phyloP scores from a whole-genome alignment of 1,140 invertebrate genomes.

The Brachionus angularis region DNA sequence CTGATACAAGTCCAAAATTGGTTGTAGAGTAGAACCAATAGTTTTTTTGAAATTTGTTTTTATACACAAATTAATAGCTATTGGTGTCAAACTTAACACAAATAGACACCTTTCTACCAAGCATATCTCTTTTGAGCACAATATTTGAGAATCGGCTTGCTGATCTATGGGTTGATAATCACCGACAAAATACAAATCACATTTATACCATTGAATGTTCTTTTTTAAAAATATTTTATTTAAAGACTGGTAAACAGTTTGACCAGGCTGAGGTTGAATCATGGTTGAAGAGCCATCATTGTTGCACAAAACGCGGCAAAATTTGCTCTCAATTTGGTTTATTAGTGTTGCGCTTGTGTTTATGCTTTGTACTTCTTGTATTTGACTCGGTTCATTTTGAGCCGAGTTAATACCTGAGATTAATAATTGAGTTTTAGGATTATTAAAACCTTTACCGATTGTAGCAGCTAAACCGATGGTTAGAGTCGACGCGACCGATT shows the following conservation, averaged over 20 bases:
- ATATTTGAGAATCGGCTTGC: background rate
- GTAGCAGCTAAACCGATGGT: no score
- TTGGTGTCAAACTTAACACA: constrained; percentile 18
- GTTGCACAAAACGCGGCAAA: constrained; percentile 31
- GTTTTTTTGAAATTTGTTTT: constrained; percentile 31
- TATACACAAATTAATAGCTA: constrained; percentile 36
- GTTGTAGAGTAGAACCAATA: background rate
- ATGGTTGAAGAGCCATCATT: constrained; percentile 40
- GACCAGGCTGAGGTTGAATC: constrained; percentile 15
- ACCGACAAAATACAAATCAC: constrained; percentile 29
- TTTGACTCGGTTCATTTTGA: background rate
- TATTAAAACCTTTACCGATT: no score
- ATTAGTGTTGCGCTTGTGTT: background rate
- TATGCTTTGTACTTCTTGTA: no score
- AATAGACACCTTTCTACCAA: constrained; percentile 24
- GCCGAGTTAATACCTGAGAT: background rate
- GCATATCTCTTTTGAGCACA: constrained; percentile 27
- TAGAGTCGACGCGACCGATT: no score
- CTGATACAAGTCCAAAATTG: constrained; percentile 37
- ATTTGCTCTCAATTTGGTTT: constrained; percentile 19
- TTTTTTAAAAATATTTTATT: constrained; percentile 31
- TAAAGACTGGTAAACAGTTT: constrained; percentile 33
- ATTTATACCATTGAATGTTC: constrained; percentile 34
- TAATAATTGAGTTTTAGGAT: no score
- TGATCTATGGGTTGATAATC: constrained; percentile 25